phyloP scores from a whole-genome alignment of 92 coral and sea anemone genomes.

The Palythoa caribaeorum region DNA sequence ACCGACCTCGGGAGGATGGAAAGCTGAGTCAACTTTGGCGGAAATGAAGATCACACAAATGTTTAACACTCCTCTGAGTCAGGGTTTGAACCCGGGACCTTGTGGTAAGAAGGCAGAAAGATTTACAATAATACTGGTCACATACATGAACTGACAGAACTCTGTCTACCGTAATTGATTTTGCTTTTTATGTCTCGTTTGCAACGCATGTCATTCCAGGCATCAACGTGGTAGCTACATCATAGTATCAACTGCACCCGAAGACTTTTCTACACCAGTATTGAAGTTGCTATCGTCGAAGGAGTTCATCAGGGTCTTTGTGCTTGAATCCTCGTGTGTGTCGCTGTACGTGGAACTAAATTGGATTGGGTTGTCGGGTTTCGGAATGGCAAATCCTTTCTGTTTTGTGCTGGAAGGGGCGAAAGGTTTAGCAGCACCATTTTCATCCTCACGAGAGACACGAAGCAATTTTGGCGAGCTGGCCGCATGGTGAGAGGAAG shows the following conservation, averaged over 20 bases:
- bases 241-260: background rate
- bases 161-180: no score
- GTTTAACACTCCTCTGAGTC: no score
- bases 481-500: conserved; percentile 11
- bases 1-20: no score
- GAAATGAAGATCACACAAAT: no score
- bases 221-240: background rate
- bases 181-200: no score
- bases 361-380: background rate
- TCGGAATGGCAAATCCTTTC: background rate
- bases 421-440: background rate
- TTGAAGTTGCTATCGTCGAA: background rate
- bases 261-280: background rate
- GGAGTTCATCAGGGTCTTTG: background rate
- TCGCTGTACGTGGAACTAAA: background rate
- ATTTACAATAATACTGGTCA: no score
- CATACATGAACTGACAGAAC: no score
- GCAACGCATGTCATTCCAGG: no score
- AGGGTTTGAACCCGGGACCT: no score
- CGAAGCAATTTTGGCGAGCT: conserved; percentile 35
- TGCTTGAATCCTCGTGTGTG: background rate
- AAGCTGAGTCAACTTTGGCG: no score
- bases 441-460: background rate
- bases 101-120: no score
- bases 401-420: background rate